Evolutionary conservation across 2,888 invertebrate species (phyloP), one percentile per base, ranked within the genome.

Genomic region (Papilio demoleus): DNA sequence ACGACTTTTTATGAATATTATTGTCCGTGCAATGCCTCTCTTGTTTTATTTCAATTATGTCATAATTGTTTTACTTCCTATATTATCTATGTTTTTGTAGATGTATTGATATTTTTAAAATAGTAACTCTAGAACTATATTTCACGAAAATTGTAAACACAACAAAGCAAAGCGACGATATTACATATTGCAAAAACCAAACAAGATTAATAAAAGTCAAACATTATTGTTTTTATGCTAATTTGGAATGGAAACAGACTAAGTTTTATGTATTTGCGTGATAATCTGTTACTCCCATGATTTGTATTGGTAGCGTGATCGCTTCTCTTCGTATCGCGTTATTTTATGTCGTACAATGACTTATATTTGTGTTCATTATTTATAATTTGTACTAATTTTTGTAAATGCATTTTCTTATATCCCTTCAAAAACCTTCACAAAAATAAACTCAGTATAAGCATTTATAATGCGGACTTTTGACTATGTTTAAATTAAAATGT

Each of bases 1-100:
- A 40, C 14, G 31, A 22, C 9, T 60, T 67, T 60, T 60, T 50
- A 38, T 60, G 40, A 66, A 59, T n/a, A 59, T 50, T n/a, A 50
- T 61, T 38, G 9, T 17, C 17, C 14, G 61, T 61, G 24, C 40
- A 47, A 50, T 64, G 36, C 9, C 6, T 22, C 47, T 47, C 47
- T 47, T 47, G 11, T 56, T 56, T 31, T 27, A 24, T 22, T 22
- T 45, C 1, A n/a, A 22, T 58, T 42, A n/a, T 34, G 40, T 64
- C 62, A 36, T 19, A 40, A 8, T 65, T 45, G 42, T 65, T 59
- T 61, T 42, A 40, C 31, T 61, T 67, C 34, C 40, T 56, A 17
- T 56, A 8, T 19, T 61, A 42, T 34, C 40, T 19, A 22, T 24
- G 24, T 50, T 56, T 31, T 56, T 17, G 17, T 56, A 42, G 22